Evolutionary conservation across 2,113 vertebrate genomes (phyloP).

Genomic region (Nerophis ophidion): DNA sequence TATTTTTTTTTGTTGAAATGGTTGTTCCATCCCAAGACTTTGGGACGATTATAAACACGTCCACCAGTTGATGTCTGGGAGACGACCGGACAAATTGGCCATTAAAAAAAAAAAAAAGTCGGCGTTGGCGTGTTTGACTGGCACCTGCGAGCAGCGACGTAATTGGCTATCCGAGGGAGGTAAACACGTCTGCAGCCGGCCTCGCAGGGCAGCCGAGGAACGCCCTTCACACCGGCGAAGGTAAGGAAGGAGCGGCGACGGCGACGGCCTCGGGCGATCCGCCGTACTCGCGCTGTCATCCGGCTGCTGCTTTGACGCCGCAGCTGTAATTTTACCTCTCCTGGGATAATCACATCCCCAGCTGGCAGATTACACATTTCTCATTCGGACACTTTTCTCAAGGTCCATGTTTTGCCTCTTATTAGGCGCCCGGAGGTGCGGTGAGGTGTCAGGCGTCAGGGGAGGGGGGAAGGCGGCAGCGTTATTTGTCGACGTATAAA

Average conservation of each 20-base stretch:
- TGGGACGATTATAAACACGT: too few relatives aligned
- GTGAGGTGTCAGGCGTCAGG: conserved; percentile 22
- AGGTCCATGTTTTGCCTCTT: conserved; percentile 66
- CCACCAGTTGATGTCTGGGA: neutral
- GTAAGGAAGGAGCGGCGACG: conserved; percentile 18
- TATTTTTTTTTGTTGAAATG: too few relatives aligned
- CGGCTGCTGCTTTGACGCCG: conserved; percentile 34
- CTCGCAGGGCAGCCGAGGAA: conserved; percentile 51
- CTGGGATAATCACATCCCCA: conserved; percentile 60
- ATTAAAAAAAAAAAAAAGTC: conserved; percentile 11
- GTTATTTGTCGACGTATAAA: too few relatives aligned
- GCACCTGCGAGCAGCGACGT: conserved; percentile 49
- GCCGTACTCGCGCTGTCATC: conserved; percentile 59
- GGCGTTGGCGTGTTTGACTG: conserved; percentile 31
- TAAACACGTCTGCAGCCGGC: conserved; percentile 65
- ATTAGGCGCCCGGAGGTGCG: conserved; percentile 61
- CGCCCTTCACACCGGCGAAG: conserved; percentile 71
- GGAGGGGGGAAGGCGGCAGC: too few relatives aligned
- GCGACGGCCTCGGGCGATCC: conserved; percentile 57
- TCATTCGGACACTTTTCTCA: conserved; percentile 47
- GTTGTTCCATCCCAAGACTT: too few relatives aligned
- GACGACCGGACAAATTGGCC: conserved; percentile 2
- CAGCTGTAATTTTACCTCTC: conserved; percentile 38
- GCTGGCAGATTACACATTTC: conserved; percentile 39
- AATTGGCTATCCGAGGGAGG: conserved; percentile 70